Evolutionary conservation across 2,888 invertebrate genomes (phyloP), one percentile per base, ranked within the genome.

Genomic region (Hirtodrosophila duncani): DNA sequence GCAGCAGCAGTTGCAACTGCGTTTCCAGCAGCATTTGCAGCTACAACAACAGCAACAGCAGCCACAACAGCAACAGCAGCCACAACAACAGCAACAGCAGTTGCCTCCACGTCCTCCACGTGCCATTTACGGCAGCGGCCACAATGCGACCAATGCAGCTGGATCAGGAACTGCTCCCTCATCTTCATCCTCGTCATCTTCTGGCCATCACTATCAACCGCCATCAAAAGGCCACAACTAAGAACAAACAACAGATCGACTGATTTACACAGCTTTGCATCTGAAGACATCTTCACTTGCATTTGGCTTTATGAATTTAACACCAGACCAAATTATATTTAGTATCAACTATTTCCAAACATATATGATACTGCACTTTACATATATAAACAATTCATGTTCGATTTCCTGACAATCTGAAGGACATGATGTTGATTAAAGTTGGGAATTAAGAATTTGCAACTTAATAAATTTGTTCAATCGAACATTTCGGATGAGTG

Each of bases 121-220:
- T 3, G 61, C 24, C 53, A 59, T 70, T 8, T 77, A 50, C 17
- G 77, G 77, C 3, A 6, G n/a, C n/a, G 30, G 33, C 11, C 57
- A 24, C 14, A 36, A n/a, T 4, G 33, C n/a, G 33, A 2, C 52
- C n/a, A n/a, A 52, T 11, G 33, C 6, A 6, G 17, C 27, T 1
- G 3, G 10, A 3, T 8, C 23, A 17, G 1, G 13, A 6, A 10
- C 10, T 6, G 5, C 36, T n/a, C n/a, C n/a, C n/a, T n/a, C n/a
- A n/a, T n/a, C n/a, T n/a, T n/a, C n/a, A n/a, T n/a, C n/a, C n/a
- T n/a, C n/a, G n/a, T n/a, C n/a, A n/a, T n/a, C n/a, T n/a, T n/a
- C n/a, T n/a, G 20, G 6, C 4, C 20, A 20, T 6, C 27, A 14
- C 23, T 36, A 49, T 9, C 50, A 50, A 16, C 36, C 27, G 0